These are phyloP conservation scores for Pristionchus arcanus DNA, from an alignment of 2,888 invertebrate genomes.

Conservation along the genomic window DNA sequence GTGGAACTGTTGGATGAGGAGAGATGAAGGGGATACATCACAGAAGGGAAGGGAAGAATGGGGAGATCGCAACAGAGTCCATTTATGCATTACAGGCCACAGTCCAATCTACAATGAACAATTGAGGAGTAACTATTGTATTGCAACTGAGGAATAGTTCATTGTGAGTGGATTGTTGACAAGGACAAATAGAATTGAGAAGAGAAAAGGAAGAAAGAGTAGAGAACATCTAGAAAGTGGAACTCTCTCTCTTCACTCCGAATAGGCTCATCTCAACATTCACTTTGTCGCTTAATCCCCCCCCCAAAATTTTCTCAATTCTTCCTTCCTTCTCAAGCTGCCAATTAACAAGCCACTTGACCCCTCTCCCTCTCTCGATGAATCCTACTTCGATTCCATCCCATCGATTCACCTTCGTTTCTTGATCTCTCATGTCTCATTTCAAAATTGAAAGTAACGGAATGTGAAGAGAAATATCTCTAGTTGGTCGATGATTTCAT, in stretches of 20 bases:
- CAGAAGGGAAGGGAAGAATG: not conserved
- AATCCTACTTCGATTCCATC: too few relatives aligned
- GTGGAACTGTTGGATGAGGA: not conserved
- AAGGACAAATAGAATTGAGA: not conserved
- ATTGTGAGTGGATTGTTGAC: not conserved
- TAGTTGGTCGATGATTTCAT: not conserved
- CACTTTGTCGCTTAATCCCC: too few relatives aligned
- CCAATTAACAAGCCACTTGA: too few relatives aligned
- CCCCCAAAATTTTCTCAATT: too few relatives aligned
- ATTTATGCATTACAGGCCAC: not conserved
- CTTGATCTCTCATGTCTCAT: too few relatives aligned
- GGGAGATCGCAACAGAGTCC: not conserved
- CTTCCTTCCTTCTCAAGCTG: too few relatives aligned
- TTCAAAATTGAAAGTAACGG: too few relatives aligned
- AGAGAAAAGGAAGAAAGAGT: not conserved
- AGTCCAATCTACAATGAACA: not conserved
- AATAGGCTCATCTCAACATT: too few relatives aligned
- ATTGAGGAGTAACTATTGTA: not conserved
- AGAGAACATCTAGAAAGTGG: not conserved
- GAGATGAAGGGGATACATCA: not conserved
- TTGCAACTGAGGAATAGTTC: not conserved
- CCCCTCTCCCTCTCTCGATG: too few relatives aligned
- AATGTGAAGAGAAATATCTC: not conserved
- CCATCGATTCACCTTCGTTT: too few relatives aligned
- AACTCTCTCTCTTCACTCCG: too few relatives aligned